A percentile compares a stretch with the other conserved stretches of the same genome.
Conservation (phyloP, 2,888 invertebrate genomes). For the Lasioglossum morio region DNA sequence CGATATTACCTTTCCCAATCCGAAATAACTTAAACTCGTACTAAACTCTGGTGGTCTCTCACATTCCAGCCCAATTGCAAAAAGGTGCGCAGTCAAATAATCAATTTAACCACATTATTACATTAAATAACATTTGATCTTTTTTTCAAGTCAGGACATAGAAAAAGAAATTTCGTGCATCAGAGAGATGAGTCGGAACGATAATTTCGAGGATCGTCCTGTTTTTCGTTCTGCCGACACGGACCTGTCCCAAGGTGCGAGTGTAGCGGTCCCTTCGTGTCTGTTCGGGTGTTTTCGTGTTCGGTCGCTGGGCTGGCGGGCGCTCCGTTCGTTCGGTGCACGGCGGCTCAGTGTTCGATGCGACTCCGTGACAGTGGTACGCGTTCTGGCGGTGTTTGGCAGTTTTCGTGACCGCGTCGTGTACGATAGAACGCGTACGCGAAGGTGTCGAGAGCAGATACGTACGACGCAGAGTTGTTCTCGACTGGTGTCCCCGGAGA, state of each 20-base stretch:
- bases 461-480: constrained; percentile 28
- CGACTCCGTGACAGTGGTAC: constrained; percentile 54
- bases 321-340: constrained; percentile 46
- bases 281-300: constrained; percentile 43
- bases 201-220: constrained; percentile 16
- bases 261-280: constrained; percentile 45
- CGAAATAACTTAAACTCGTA: too few species aligned
- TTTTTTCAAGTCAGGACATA: background rate
- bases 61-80: too few species aligned
- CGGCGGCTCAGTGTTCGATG: constrained; percentile 56
- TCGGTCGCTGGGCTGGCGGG: constrained; percentile 54
- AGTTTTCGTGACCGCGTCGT: constrained; percentile 41
- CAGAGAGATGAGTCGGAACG: background rate
- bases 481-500: constrained; percentile 27
- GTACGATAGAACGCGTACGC: constrained; percentile 31
- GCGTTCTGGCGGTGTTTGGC: constrained; percentile 22
- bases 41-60: too few species aligned
- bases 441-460: constrained; percentile 48
- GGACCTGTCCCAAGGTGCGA: constrained; percentile 41
- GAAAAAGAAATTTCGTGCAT: background rate
- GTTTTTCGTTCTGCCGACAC: constrained; percentile 16
- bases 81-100: too few species aligned
- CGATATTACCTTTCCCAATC: too few species aligned
- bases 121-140: too few species aligned
- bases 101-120: too few species aligned